These are phyloP conservation scores for Gymnodraco acuticeps DNA, from an alignment of 2,797 vertebrate species.

Conservation along the genomic window DNA sequence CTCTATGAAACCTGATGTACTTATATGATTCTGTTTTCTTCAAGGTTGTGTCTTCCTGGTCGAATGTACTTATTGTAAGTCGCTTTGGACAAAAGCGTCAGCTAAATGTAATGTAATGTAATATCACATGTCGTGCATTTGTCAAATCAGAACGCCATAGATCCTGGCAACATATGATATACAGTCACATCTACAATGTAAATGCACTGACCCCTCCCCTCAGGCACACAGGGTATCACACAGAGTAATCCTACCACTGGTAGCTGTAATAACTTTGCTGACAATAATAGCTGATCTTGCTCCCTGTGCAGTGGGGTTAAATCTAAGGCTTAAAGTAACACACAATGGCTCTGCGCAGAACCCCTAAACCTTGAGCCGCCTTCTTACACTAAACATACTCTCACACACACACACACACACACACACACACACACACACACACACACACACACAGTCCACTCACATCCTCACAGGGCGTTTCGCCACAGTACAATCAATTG, in stretches of 20 bases:
- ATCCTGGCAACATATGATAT: slow-evolving; percentile 14
- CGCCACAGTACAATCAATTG: slow-evolving; percentile 70
- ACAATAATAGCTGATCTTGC: slow-evolving; percentile 70
- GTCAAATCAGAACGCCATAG: slow-evolving; percentile 1
- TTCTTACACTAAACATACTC: slow-evolving; percentile 43
- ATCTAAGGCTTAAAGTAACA: slow-evolving; percentile 64
- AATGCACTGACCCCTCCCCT: slow-evolving; percentile 16
- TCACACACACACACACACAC: slow-evolving; percentile 9
- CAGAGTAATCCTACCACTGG: slow-evolving; percentile 53
- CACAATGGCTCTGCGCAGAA: slow-evolving; percentile 55
- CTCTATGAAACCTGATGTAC: no score
- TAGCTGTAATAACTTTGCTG: slow-evolving; percentile 69
- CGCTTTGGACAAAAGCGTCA: no score
- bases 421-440: no score
- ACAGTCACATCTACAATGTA: slow-evolving; percentile 35
- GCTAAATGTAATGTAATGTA: no score
- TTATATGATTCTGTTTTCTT: no score
- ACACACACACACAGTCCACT: slow-evolving; percentile 6
- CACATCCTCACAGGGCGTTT: slow-evolving; percentile 19
- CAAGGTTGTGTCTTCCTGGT: no score
- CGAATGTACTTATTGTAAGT: no score
- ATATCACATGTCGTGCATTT: not conserved
- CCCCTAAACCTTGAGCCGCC: slow-evolving; percentile 59
- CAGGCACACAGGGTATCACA: slow-evolving; percentile 6
- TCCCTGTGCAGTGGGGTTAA: slow-evolving; percentile 64